Percentiles rank a stretch among this genome's conserved stretches.
These are phyloP conservation scores for Rhea americana DNA, from an alignment of 2,113 vertebrate genomes.

Conservation along the genomic window DNA sequence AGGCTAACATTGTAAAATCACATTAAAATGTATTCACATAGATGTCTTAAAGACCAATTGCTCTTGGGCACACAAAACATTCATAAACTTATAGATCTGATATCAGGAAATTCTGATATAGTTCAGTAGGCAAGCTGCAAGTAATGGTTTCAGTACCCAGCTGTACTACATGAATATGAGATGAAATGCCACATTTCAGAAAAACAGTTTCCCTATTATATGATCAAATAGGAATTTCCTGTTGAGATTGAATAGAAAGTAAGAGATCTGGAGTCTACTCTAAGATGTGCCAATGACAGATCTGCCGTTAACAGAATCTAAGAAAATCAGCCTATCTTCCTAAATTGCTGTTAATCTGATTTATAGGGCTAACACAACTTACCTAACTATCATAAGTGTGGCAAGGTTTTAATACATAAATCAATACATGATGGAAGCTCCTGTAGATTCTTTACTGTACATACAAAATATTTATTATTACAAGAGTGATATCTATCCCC, in stretches of 20 bases:
- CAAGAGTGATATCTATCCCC: not conserved
- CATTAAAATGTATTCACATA: conserved; percentile 22
- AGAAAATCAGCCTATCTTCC: not conserved
- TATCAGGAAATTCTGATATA: not conserved
- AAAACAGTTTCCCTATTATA: not conserved
- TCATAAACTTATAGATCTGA: not conserved
- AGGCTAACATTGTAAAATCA: conserved; percentile 37
- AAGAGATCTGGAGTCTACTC: not conserved
- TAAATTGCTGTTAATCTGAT: not conserved
- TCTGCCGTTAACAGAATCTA: not conserved
- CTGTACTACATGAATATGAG: not conserved
- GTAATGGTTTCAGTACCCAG: not conserved
- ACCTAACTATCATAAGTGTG: not conserved
- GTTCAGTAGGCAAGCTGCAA: not conserved
- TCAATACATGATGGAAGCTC: not conserved
- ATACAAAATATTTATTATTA: conserved; percentile 54
- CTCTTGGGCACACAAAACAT: conserved; percentile 1
- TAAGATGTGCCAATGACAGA: not conserved
- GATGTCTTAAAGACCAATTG: conserved; percentile 18
- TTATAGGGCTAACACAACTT: not conserved
- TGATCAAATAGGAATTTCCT: not conserved
- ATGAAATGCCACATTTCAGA: not conserved
- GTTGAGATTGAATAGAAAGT: not conserved
- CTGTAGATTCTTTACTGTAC: conserved; percentile 32
- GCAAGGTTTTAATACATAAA: not conserved